Conservation (phyloP, 2,797 vertebrate genomes). For the Falco berigora region DNA sequence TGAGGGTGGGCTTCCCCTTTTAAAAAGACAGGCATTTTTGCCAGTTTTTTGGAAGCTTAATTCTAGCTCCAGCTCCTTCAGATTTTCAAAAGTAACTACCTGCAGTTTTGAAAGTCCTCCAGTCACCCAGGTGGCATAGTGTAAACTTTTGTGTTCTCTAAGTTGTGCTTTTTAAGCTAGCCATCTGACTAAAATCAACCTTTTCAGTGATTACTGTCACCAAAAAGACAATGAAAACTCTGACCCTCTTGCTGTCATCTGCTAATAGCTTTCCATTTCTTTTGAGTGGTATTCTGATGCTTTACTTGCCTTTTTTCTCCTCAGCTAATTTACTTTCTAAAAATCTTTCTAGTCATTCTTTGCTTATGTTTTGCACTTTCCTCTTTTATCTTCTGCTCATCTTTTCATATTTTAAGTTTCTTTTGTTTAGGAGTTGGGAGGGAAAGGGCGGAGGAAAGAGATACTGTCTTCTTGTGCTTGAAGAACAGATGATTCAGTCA, state of each 20-base stretch:
- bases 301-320: not conserved
- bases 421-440: not conserved
- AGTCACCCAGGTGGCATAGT: not conserved
- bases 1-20: fast-evolving
- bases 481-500: not conserved
- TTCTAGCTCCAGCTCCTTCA: not conserved
- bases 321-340: not conserved
- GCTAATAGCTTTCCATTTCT: not conserved
- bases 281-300: not conserved
- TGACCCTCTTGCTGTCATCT: not conserved
- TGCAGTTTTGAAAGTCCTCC: not conserved
- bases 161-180: not conserved
- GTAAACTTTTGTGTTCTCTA: not conserved
- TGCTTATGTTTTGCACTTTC: not conserved
- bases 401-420: not conserved
- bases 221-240: not conserved
- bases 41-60: not conserved
- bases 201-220: not conserved
- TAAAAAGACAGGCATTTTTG: not conserved
- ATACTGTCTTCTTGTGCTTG: not conserved
- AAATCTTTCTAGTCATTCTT: not conserved
- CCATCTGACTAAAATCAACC: not conserved
- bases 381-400: not conserved
- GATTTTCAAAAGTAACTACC: not conserved
- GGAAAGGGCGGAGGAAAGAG: not conserved